Evolutionary conservation across 2,888 invertebrate species (phyloP).

Genomic region (Athalia circularis): DNA sequence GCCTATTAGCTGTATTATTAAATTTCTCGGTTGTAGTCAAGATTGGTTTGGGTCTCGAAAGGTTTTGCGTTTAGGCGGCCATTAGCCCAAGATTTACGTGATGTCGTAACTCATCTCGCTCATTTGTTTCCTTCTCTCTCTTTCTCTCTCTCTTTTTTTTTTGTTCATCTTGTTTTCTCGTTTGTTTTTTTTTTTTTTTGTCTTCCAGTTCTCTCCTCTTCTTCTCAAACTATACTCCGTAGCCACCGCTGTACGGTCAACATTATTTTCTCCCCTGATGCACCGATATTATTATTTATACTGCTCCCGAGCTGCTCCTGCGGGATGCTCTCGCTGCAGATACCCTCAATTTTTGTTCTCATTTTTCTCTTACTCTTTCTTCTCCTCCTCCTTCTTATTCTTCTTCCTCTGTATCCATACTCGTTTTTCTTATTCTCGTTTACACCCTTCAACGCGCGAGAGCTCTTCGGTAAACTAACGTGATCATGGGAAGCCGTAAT

Average conservation of each 20-base stretch:
- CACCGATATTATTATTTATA: too few relatives aligned
- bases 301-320: too few relatives aligned
- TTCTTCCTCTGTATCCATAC: not conserved
- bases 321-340: not conserved
- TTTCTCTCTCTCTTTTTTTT: not conserved
- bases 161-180: not conserved
- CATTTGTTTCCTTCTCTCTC: conserved; percentile 37
- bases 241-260: not conserved
- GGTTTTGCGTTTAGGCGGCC: conserved; percentile 73
- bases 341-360: not conserved
- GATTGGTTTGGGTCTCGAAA: conserved; percentile 57
- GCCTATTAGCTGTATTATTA: conserved; percentile 74
- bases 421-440: not conserved
- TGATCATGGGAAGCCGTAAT: conserved; percentile 33
- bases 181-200: not conserved
- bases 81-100: conserved; percentile 73
- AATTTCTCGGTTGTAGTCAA: conserved; percentile 69
- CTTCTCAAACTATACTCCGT: not conserved
- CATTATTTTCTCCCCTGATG: too few relatives aligned
- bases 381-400: not conserved
- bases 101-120: conserved; percentile 72
- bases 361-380: not conserved
- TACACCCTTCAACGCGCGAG: conserved; percentile 24
- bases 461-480: not conserved
- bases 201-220: not conserved